Percentiles rank a stretch among this genome's conserved stretches.
Evolutionary conservation across 2,888 invertebrate genomes (phyloP).

Genomic region (Sycophila texana): DNA sequence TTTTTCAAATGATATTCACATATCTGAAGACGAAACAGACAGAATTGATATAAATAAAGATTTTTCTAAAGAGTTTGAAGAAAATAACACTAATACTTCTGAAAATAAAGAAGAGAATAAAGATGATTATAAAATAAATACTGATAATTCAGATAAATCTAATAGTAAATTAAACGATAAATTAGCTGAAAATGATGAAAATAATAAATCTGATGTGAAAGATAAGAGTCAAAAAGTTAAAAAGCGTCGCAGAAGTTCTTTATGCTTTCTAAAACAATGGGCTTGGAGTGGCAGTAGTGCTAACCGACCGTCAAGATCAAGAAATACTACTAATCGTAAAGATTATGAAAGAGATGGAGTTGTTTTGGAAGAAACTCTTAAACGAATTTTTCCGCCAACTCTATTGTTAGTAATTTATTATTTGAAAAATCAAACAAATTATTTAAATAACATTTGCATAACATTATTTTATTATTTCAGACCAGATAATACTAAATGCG

Average conservation of each 20-base stretch:
- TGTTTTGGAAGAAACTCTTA: slow-evolving; percentile 81
- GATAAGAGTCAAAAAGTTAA: slow-evolving; percentile 69
- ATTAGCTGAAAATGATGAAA: slow-evolving; percentile 24
- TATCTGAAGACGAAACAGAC: slow-evolving; percentile 67
- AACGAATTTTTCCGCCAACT: slow-evolving; percentile 81
- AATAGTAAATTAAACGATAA: slow-evolving; percentile 1
- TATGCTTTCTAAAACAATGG: slow-evolving; percentile 86
- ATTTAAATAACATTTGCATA: background rate
- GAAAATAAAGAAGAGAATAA: slow-evolving; percentile 7
- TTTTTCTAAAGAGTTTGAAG: background rate
- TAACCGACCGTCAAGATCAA: slow-evolving; percentile 75
- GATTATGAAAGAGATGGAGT: slow-evolving; percentile 80
- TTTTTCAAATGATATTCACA: slow-evolving; percentile 65
- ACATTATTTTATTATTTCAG: slow-evolving; percentile 61
- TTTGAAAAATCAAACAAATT: background rate
- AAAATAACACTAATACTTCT: background rate
- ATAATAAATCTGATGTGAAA: slow-evolving; percentile 20
- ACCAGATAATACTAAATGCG: slow-evolving; percentile 73
- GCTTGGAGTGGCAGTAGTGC: slow-evolving; percentile 82
- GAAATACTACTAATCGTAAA: slow-evolving; percentile 76
- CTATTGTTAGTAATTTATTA: slow-evolving; percentile 74
- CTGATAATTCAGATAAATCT: background rate
- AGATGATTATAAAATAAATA: slow-evolving; percentile 5
- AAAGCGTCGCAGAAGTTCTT: slow-evolving; percentile 84
- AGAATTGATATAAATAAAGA: slow-evolving; percentile 56